Conservation (phyloP, 2,113 vertebrate species). For the Crypturellus undulatus region DNA sequence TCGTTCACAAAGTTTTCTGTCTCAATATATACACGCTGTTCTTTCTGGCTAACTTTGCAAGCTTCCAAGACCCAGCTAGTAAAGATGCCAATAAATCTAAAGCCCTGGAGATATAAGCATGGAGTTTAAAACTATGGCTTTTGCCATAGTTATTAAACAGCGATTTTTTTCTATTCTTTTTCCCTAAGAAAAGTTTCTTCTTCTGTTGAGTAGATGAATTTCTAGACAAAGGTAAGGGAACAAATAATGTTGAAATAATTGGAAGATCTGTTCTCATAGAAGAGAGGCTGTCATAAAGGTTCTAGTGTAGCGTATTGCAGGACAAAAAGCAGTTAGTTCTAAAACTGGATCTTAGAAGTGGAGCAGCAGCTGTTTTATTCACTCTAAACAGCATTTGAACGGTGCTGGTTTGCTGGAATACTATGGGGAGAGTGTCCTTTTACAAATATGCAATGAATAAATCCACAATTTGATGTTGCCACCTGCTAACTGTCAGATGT, state of each 20-base stretch:
- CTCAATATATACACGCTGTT: slow-evolving; percentile 46
- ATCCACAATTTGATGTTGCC: slow-evolving; percentile 33
- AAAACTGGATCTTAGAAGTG: not conserved
- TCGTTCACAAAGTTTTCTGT: slow-evolving; percentile 53
- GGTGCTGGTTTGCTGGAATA: not conserved
- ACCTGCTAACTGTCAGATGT: not conserved
- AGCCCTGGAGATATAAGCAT: slow-evolving; percentile 27
- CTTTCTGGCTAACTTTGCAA: slow-evolving; percentile 39
- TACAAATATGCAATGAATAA: not conserved
- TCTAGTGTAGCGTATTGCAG: not conserved
- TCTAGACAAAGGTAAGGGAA: slow-evolving; percentile 40
- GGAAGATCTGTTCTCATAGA: not conserved
- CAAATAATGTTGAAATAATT: not conserved
- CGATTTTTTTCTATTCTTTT: slow-evolving; percentile 26
- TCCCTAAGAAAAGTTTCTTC: slow-evolving; percentile 54
- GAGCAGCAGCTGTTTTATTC: not conserved
- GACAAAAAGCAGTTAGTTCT: not conserved
- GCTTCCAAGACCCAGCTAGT: slow-evolving; percentile 54
- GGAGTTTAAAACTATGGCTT: slow-evolving; percentile 5
- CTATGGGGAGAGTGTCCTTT: not conserved
- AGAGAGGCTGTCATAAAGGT: not conserved
- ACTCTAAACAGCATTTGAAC: not conserved
- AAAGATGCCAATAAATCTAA: slow-evolving; percentile 67
- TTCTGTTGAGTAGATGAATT: slow-evolving; percentile 3
- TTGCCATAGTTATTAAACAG: slow-evolving; percentile 55